phyloP scores from a whole-genome alignment of 2,888 invertebrate species.

The Calameuta idolon region DNA sequence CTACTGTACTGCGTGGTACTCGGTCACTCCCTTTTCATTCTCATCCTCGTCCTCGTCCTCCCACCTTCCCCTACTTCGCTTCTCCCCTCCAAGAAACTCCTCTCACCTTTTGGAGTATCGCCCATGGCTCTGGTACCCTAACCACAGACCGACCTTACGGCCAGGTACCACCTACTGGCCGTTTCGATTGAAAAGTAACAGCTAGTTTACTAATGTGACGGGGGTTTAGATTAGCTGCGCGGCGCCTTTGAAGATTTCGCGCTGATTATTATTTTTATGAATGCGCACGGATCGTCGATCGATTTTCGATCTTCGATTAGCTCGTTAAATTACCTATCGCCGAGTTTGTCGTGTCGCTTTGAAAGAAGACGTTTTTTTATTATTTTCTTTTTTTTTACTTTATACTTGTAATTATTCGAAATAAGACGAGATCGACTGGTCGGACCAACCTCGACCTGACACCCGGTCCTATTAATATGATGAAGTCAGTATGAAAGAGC shows the following conservation, averaged over 20 bases:
- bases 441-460: background rate
- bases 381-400: background rate
- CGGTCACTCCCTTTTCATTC: constrained; percentile 31
- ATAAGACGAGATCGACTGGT: background rate
- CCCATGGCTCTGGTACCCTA: background rate
- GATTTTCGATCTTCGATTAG: background rate
- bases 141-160: background rate
- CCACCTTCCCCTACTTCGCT: background rate
- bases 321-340: background rate
- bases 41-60: constrained; percentile 16
- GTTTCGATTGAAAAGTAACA: background rate
- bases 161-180: background rate
- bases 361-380: background rate
- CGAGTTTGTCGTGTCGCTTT: background rate
- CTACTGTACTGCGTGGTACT: constrained; percentile 52
- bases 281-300: background rate
- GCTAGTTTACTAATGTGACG: background rate
- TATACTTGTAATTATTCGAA: background rate
- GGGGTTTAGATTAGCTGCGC: background rate
- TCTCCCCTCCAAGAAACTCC: background rate
- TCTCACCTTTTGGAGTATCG: background rate
- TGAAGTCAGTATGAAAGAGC: constrained; percentile 1
- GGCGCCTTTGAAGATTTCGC: background rate
- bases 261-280: background rate
- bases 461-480: constrained; percentile 3